Evolutionary conservation across 2,113 vertebrate genomes (phyloP), one percentile per base, ranked within the genome.

Genomic region (Oostethus manadensis): DNA sequence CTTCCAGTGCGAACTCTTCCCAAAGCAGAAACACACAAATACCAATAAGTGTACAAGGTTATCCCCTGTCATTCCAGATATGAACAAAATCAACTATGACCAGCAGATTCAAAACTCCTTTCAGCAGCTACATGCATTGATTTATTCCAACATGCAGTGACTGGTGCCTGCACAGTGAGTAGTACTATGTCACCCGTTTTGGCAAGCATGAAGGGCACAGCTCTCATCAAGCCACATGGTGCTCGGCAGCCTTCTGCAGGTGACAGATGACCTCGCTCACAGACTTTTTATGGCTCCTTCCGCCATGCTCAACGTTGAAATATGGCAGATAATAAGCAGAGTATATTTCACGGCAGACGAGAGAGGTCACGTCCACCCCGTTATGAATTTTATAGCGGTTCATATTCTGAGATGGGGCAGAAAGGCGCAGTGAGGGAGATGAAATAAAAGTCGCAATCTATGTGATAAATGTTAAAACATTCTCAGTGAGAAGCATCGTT

Each of bases 381-480:
- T 66, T 46, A 47, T 70, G 71, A 77, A 65, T 83, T 83, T 86
- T 82, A 47, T 60, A 33, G 42, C 22, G n/a, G 57, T 58, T 58
- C 45, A 21, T n/a, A 38, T 58, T 55, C 35, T 35, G 11, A 38
- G 53, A 42, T 6, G 35, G 53, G 59, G 66, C 44, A 57, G 66
- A 44, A 38, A 56, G 47, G 56, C 33, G 16, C 49, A n/a, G 56
- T 17, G 54, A 45, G 26, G 51, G 47, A 58, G 51, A 70, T 50
- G 69, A 73, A 69, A 86, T 84, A 70, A 85, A 81, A 65, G 71
- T 83, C 73, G 66, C 73, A 56, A 75, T 82, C 53, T 78, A 61
- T 47, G 46, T 85, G 76, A 85, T 67, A 1, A 73, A 85, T 75
- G 71, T 42, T 21, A 22, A 18, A 62, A 46, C 58, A 59, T 60